Conservation (phyloP, 2,113 vertebrate species). For the Rafetus swinhoei region DNA sequence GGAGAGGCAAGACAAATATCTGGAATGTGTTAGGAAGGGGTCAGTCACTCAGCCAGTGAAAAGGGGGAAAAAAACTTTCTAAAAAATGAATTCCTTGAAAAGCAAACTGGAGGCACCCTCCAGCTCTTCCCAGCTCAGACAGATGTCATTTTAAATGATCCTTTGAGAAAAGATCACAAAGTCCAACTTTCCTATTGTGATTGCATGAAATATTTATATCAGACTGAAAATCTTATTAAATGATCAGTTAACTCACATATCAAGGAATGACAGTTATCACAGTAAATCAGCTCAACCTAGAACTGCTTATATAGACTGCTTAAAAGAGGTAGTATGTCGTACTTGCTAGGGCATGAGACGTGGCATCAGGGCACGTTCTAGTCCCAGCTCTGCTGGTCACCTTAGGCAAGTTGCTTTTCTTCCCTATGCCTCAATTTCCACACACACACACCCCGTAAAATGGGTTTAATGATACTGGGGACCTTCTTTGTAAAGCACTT, state of each 20-base stretch:
- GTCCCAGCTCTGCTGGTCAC: background rate
- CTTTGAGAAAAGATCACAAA: background rate
- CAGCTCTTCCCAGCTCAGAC: background rate
- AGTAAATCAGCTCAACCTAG: background rate
- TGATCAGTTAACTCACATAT: background rate
- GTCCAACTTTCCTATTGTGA: background rate
- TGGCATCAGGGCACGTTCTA: background rate
- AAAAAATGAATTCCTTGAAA: rapidly evolving
- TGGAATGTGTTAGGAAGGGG: background rate
- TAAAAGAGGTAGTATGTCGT: background rate
- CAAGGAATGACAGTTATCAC: background rate
- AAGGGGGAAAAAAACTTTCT: slow-evolving; percentile 6
- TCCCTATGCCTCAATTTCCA: background rate
- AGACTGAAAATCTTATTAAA: background rate
- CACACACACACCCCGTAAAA: background rate
- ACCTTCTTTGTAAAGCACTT: background rate
- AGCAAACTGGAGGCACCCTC: background rate
- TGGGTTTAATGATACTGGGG: background rate
- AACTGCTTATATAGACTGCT: too few relatives aligned
- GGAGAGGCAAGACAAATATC: background rate
- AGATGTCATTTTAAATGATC: background rate
- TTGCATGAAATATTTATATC: background rate
- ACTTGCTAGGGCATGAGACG: background rate
- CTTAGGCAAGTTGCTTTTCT: background rate
- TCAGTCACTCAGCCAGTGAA: background rate